These are phyloP conservation scores for Brachyistius frenatus DNA, from an alignment of 2,113 vertebrate genomes.

Conservation along the genomic window DNA sequence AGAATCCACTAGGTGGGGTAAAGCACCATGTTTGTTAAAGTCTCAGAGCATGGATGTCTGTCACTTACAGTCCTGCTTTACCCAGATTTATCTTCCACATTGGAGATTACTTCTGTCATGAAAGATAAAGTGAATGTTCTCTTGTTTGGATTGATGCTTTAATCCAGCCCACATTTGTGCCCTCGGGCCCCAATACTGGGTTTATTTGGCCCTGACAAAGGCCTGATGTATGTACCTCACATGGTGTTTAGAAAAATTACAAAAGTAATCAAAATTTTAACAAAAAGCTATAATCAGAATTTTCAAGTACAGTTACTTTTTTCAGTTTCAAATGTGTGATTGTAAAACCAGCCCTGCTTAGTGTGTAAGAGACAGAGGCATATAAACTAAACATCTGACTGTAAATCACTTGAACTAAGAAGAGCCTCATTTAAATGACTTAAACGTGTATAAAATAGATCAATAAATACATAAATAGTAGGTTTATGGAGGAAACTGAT, in stretches of 20 bases:
- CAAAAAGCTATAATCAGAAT: too few relatives aligned
- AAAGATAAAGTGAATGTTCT: background rate
- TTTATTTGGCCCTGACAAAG: background rate
- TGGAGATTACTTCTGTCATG: background rate
- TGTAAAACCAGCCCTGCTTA: background rate
- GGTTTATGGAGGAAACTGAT: too few relatives aligned
- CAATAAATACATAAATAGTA: too few relatives aligned
- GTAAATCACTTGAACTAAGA: background rate
- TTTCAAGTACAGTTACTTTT: background rate
- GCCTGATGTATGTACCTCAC: background rate
- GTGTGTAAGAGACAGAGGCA: too few relatives aligned
- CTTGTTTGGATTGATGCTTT: too few relatives aligned
- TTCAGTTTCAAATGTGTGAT: background rate
- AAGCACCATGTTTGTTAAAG: conserved; percentile 4
- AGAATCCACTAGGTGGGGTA: conserved; percentile 65
- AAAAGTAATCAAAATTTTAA: too few relatives aligned
- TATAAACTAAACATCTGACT: background rate
- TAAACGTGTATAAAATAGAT: background rate
- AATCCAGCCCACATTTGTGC: background rate
- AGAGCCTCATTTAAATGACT: background rate
- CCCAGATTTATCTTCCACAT: background rate
- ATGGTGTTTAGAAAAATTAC: background rate
- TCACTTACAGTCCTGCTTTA: background rate
- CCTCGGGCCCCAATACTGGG: background rate
- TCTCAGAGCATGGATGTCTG: background rate